phyloP scores from a whole-genome alignment of 2,113 vertebrate genomes.

The Datnioides undecimradiatus region DNA sequence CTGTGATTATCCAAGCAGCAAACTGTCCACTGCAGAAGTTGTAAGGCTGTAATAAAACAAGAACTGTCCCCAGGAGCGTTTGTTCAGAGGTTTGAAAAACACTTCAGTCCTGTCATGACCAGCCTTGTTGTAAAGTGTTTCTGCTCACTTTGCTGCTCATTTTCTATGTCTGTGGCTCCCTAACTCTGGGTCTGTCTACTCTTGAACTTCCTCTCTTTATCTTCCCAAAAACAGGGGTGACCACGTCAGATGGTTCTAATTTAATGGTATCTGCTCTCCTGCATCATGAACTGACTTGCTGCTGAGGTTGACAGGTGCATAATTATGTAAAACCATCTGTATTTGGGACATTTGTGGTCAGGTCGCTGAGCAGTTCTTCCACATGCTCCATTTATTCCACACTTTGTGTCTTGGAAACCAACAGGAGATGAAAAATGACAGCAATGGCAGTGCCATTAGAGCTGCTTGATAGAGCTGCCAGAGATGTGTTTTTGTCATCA shows the following conservation, averaged over 20 bases:
- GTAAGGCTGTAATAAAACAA: slow-evolving; percentile 21
- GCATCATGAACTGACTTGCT: not conserved
- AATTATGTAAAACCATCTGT: not conserved
- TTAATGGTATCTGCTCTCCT: slow-evolving; percentile 9
- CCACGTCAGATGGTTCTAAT: not conserved
- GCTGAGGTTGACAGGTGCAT: not conserved
- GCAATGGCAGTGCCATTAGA: too few relatives aligned
- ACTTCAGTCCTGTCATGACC: not conserved
- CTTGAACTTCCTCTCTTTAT: not conserved
- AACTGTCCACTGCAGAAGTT: slow-evolving; percentile 18
- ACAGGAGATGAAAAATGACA: not conserved
- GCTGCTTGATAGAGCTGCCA: not conserved
- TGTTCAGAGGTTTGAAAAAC: slow-evolving; percentile 1
- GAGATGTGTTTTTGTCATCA: not conserved
- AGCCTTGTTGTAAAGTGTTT: not conserved
- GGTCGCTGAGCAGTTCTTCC: not conserved
- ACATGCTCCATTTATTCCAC: slow-evolving; percentile 4
- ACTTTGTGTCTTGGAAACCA: not conserved
- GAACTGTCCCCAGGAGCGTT: slow-evolving; percentile 15
- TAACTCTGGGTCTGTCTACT: not conserved
- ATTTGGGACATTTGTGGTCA: not conserved
- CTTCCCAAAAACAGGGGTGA: not conserved
- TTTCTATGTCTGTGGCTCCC: not conserved
- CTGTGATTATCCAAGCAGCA: slow-evolving; percentile 54
- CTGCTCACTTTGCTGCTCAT: not conserved